Conservation (phyloP, 2,888 invertebrate species). For the Andrena chrysosceles region DNA sequence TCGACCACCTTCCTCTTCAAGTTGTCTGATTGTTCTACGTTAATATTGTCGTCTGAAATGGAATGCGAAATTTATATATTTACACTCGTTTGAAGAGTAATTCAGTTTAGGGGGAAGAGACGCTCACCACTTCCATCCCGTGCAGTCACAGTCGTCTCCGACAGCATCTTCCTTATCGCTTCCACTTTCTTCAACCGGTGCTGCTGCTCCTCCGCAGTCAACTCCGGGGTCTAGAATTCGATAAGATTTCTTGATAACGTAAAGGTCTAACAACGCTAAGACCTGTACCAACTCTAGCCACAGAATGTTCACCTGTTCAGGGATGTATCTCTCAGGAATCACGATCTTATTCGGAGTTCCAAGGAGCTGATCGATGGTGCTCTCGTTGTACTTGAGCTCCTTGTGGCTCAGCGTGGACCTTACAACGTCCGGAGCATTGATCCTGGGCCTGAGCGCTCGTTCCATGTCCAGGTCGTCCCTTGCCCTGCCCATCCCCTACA, state of each 20-base stretch:
- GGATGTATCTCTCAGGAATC: constrained; percentile 96
- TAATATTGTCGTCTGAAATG: constrained; percentile 76
- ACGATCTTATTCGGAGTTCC: constrained; percentile 95
- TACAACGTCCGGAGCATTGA: constrained; percentile 94
- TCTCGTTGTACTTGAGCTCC: constrained; percentile 90
- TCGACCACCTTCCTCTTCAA: constrained; percentile 91
- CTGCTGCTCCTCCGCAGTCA: constrained; percentile 94
- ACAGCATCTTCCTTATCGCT: constrained; percentile 95
- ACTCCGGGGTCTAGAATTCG: constrained; percentile 89
- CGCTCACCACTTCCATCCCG: constrained; percentile 76
- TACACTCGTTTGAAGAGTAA: neutral
- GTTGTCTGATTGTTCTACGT: constrained; percentile 82
- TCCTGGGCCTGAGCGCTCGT: constrained; percentile 90
- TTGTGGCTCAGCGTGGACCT: constrained; percentile 91
- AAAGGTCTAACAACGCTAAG: neutral
- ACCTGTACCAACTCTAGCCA: neutral
- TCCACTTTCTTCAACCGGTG: constrained; percentile 95
- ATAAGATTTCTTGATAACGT: neutral
- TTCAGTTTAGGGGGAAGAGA: neutral
- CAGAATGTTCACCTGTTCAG: constrained; percentile 89
- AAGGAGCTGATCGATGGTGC: constrained; percentile 94
- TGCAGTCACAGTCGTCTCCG: constrained; percentile 88
- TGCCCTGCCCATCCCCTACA: constrained; percentile 87
- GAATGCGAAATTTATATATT: constrained; percentile 3
- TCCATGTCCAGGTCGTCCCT: constrained; percentile 96